These are phyloP conservation scores for Trisateles emortualis DNA, from an alignment of 2,888 invertebrate genomes.

Conservation along the genomic window DNA sequence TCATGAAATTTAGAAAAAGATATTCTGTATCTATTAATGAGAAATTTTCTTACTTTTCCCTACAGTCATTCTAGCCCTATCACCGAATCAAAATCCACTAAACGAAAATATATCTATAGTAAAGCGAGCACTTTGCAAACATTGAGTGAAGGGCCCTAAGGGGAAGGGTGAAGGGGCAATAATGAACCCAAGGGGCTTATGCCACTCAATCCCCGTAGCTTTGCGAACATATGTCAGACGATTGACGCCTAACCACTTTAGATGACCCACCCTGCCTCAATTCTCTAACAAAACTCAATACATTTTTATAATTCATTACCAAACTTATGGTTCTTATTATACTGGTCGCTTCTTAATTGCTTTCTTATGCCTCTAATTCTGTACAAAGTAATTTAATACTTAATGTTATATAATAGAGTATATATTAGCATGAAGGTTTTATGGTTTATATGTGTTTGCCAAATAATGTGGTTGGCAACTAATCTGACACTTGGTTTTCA, in stretches of 20 bases:
- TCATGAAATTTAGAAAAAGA: too few species aligned
- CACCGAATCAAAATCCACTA: constrained; percentile 18
- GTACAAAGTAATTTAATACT: constrained; percentile 24
- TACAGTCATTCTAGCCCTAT: constrained; percentile 1
- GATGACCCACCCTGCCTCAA: constrained; percentile 45
- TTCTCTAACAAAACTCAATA: constrained; percentile 26
- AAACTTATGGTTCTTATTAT: constrained; percentile 51
- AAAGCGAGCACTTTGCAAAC: constrained; percentile 75
- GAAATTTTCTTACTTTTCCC: too few species aligned
- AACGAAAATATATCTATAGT: constrained; percentile 53
- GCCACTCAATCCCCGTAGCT: constrained; percentile 78
- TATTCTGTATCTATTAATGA: too few species aligned
- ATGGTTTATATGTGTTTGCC: constrained; percentile 44
- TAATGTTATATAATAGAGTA: constrained; percentile 10
- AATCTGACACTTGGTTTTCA: constrained; percentile 64
- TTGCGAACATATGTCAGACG: constrained; percentile 80
- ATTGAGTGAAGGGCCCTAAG: constrained; percentile 63
- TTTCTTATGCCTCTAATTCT: constrained; percentile 62
- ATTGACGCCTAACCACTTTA: constrained; percentile 52
- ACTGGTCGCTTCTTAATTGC: constrained; percentile 70
- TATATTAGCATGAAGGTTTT: neutral
- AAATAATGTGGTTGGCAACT: constrained; percentile 63
- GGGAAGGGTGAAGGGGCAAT: constrained; percentile 74
- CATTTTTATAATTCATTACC: constrained; percentile 27
- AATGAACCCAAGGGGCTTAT: constrained; percentile 82